Base-by-base conservation (phyloP, 2,113 vertebrate genomes). In the Rhodinocichla rosea region DNA sequence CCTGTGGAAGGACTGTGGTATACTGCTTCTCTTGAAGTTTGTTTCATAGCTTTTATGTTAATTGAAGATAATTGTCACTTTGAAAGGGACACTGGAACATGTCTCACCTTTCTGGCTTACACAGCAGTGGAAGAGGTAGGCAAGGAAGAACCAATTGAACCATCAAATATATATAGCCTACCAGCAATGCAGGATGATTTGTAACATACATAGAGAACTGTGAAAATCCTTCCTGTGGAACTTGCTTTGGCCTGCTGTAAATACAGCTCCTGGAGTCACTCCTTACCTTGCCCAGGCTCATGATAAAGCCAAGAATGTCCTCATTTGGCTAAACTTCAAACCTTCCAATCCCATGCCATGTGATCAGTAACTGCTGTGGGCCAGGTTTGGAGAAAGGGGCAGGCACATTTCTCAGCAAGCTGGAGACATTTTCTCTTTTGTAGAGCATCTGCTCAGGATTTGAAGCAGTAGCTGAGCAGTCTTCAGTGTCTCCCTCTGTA, bases 321-420 rank as follows among this genome's bases (percentile, higher is more conserved):
- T 96, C 89, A 83, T 96, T 92, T 97, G 92, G 86, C 95, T 98
- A 77, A 96, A 95, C 88, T 96, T 94, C 84, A 94, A 94, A 92
- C 78, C 85, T 96, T 90, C 87, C 69, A 97, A 84, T 92, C 75
- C 93, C 55, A 32, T 59, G 56, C 84, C 81, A 63, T 78, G 67
- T 77, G 89, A 92, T 96, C 95, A 92, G 95, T 97, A 97, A 45
- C 80, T 96, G 95, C 95, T 82, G 89, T 92, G 87, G 83, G 35
- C 9, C 35, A 55, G 67, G 15, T 62, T 83, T 90, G 55, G 16
- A 50, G 59, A 60, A 53, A 45, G 26, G 59, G 50, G 15, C 35
- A 57, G 68, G 35, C 78, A 42, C 56, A 37, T 39, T 76, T n/a
- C 35, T 87, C 22, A 63, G 17, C 63, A 76, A 91, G 47, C 32